These are phyloP conservation scores for Propsilocerus akamusi DNA, from an alignment of 1,140 invertebrate genomes.

Conservation along the genomic window DNA sequence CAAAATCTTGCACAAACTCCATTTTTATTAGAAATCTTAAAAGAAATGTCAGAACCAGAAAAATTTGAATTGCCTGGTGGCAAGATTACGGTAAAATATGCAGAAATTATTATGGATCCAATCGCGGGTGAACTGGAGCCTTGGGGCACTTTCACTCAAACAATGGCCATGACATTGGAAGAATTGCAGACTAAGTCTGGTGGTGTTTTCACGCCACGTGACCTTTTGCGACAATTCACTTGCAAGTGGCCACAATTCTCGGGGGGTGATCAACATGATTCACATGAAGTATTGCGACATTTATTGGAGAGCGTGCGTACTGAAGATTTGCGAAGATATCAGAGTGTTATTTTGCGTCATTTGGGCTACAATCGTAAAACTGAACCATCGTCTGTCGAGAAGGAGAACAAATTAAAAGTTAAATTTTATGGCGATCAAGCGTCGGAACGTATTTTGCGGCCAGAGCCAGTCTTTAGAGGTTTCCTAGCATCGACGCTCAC, in stretches of 20 bases:
- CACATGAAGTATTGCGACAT: constrained; percentile 83
- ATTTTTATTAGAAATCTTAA: constrained; percentile 50
- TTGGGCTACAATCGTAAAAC: constrained; percentile 45
- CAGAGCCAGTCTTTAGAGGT: constrained; percentile 77
- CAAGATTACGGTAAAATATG: constrained; percentile 30
- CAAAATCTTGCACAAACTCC: constrained; percentile 80
- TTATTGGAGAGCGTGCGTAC: constrained; percentile 64
- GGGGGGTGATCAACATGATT: constrained; percentile 90
- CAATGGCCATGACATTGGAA: constrained; percentile 44
- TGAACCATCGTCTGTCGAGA: constrained; percentile 47
- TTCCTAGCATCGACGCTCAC: constrained; percentile 73
- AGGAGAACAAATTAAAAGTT: constrained; percentile 48
- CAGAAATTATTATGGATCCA: constrained; percentile 31
- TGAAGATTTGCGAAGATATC: constrained; percentile 53
- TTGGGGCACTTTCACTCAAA: constrained; percentile 47
- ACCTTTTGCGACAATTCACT: constrained; percentile 55
- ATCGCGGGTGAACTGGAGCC: constrained; percentile 47
- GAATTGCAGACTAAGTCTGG: constrained; percentile 38
- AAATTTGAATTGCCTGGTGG: constrained; percentile 50
- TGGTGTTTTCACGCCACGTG: constrained; percentile 46
- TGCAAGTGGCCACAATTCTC: constrained; percentile 67
- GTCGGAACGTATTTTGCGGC: constrained; percentile 54
- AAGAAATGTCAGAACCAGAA: constrained; percentile 43
- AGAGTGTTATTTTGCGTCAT: constrained; percentile 50
- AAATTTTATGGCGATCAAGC: constrained; percentile 72